These are phyloP conservation scores for Drosophila macrothrix DNA, from an alignment of 2,888 invertebrate genomes.

Conservation along the genomic window DNA sequence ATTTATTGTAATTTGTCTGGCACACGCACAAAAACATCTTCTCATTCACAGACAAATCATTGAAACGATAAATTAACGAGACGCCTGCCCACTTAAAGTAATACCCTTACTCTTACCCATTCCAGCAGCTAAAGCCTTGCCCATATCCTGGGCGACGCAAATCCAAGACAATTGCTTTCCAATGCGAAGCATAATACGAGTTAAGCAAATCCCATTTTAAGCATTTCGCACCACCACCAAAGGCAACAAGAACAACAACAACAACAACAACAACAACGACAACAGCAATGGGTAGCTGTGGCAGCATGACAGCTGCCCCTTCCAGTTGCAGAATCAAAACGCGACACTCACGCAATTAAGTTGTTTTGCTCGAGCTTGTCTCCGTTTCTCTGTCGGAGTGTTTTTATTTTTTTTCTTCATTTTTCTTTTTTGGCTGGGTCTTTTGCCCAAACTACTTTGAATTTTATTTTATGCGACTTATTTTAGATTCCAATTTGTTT, in stretches of 20 bases:
- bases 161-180: conserved; percentile 82
- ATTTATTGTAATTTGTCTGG: conserved; percentile 34
- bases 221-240: conserved; percentile 66
- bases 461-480: conserved; percentile 64
- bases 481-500: conserved; percentile 50
- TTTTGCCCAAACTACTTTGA: conserved; percentile 69
- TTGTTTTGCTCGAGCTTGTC: conserved; percentile 57
- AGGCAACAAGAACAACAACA: conserved; percentile 10
- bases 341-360: conserved; percentile 81
- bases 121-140: neutral
- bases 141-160: conserved; percentile 49
- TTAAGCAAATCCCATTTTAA: conserved; percentile 68
- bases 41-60: conserved; percentile 62
- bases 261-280: conserved; percentile 7
- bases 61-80: conserved; percentile 77
- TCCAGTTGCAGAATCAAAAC: conserved; percentile 63
- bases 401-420: conserved; percentile 1
- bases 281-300: neutral
- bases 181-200: conserved; percentile 59
- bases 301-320: conserved; percentile 24
- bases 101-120: conserved; percentile 45
- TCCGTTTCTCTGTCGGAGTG: conserved; percentile 25
- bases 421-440: conserved; percentile 14
- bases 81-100: conserved; percentile 58
- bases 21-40: conserved; percentile 16